phyloP scores from a whole-genome alignment of 2,113 vertebrate species.

The Chlorodrepanis virens region DNA sequence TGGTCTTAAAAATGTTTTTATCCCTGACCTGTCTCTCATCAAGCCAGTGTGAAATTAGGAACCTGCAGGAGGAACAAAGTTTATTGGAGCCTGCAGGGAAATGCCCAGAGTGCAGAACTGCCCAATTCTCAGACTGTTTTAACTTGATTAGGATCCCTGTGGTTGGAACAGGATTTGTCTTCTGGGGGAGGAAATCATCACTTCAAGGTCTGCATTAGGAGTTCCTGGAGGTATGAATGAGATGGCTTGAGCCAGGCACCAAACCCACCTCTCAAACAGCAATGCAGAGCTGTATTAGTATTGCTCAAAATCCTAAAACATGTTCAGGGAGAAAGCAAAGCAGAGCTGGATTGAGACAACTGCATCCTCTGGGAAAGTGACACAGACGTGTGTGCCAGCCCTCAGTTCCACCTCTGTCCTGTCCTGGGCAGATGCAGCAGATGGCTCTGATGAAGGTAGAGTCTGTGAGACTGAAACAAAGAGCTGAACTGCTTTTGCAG shows the following conservation, averaged over 20 bases:
- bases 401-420: neutral
- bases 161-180: neutral
- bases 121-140: neutral
- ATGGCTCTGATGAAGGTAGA: neutral
- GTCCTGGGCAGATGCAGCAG: neutral
- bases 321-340: neutral
- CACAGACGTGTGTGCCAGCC: neutral
- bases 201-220: neutral
- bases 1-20: neutral
- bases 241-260: neutral
- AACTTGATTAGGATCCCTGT: neutral
- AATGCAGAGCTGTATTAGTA: neutral
- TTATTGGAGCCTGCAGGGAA: neutral
- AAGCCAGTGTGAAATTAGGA: neutral
- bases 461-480: neutral
- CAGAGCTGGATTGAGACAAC: neutral
- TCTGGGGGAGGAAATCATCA: neutral
- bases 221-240: neutral
- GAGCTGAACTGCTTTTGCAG: neutral
- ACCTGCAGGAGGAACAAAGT: neutral
- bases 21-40: neutral
- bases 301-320: neutral
- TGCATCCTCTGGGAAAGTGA: neutral
- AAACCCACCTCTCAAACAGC: neutral
- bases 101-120: neutral